Percentiles rank a stretch among this genome's conserved stretches.
Evolutionary conservation across 2,888 invertebrate species (phyloP).

Genomic region (Drosophila atripex): DNA sequence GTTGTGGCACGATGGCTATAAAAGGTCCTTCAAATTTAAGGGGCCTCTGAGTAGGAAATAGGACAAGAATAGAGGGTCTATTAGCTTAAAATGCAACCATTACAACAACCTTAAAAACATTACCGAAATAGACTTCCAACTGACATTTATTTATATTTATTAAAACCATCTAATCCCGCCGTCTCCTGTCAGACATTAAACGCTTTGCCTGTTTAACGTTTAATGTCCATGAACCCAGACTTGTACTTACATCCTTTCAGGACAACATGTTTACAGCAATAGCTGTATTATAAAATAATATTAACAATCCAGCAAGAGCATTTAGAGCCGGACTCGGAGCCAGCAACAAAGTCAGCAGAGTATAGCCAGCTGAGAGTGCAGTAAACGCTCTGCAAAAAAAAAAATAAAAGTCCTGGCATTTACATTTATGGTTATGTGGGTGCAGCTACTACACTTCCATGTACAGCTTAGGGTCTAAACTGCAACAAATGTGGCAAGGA

Average conservation of each 20-base stretch:
- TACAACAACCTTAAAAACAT: too few relatives aligned
- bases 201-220: constrained; percentile 38
- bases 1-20: not conserved
- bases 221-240: constrained; percentile 29
- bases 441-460: constrained; percentile 30
- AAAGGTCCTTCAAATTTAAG: not conserved
- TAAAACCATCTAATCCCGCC: too few relatives aligned
- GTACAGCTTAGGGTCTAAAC: constrained; percentile 53
- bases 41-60: constrained; percentile 1
- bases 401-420: constrained; percentile 47
- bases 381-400: constrained; percentile 12
- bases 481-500: constrained; percentile 48
- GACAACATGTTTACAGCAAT: constrained; percentile 56
- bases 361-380: constrained; percentile 28
- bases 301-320: constrained; percentile 66
- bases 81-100: too few relatives aligned
- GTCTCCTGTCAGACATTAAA: constrained; percentile 10
- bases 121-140: constrained; percentile 5
- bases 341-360: constrained; percentile 52
- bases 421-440: constrained; percentile 72
- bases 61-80: too few relatives aligned
- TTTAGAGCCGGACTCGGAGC: constrained; percentile 50
- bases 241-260: constrained; percentile 29
- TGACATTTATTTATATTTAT: too few relatives aligned
- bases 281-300: constrained; percentile 72